Evolutionary conservation across 2,113 vertebrate species (phyloP).

Genomic region (Pelecanus crispus): DNA sequence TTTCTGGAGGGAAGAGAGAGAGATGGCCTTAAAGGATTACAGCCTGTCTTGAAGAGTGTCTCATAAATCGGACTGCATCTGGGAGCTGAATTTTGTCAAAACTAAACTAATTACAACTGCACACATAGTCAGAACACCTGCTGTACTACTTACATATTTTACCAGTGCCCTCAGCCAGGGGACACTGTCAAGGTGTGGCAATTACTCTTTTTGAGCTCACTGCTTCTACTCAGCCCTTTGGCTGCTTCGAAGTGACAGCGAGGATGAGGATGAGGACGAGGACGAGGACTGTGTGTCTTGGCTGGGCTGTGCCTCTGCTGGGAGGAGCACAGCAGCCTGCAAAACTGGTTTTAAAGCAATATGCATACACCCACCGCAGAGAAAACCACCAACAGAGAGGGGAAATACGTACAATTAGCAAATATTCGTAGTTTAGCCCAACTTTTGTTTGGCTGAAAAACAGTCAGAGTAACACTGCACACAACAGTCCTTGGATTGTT

Average conservation of each 20-base stretch:
- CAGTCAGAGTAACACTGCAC: background rate
- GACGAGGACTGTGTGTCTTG: background rate
- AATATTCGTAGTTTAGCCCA: background rate
- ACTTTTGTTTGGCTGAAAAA: background rate
- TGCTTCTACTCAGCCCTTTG: background rate
- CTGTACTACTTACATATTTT: background rate
- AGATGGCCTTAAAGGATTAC: background rate
- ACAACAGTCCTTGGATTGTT: background rate
- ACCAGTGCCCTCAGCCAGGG: background rate
- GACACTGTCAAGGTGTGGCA: background rate
- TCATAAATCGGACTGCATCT: background rate
- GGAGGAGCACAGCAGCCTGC: background rate
- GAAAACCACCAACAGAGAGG: background rate
- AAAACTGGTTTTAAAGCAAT: background rate
- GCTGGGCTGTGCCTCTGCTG: background rate
- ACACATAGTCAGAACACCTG: background rate
- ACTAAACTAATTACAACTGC: background rate
- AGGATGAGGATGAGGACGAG: background rate
- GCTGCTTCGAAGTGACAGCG: background rate
- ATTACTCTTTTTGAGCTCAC: background rate
- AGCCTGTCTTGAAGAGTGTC: background rate
- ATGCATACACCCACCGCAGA: background rate
- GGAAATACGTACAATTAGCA: background rate
- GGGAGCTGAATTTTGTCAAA: background rate
- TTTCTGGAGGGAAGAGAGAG: constrained; percentile 72